Percentiles rank a stretch among this genome's conserved stretches.
phyloP scores from a whole-genome alignment of 2,797 vertebrate species.

The Balearica regulorum region DNA sequence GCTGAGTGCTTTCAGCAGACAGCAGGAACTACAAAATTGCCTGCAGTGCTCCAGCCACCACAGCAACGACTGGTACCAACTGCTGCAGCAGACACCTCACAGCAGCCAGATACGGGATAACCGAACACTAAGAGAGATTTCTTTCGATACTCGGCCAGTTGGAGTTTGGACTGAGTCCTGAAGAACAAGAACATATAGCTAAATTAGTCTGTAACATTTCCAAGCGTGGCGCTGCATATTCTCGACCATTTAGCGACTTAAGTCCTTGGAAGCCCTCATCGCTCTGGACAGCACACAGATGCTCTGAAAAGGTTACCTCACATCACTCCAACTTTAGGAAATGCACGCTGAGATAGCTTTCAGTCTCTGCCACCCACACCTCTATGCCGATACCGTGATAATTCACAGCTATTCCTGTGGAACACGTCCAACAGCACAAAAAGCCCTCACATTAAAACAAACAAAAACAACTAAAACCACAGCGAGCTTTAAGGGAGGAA shows the following conservation, averaged over 20 bases:
- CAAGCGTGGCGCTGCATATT: rapidly evolving
- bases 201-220: background rate
- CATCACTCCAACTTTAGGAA: background rate
- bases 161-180: background rate
- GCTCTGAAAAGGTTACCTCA: background rate
- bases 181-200: background rate
- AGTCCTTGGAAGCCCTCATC: background rate
- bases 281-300: background rate
- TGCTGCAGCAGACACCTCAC: background rate
- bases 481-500: background rate
- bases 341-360: background rate
- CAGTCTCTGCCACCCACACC: background rate
- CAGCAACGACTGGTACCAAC: background rate
- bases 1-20: background rate
- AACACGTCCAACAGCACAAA: background rate
- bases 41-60: background rate
- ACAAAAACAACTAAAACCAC: background rate
- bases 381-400: background rate
- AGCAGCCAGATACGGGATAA: background rate
- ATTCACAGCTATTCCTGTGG: background rate
- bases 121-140: background rate
- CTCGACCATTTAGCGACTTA: background rate
- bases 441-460: background rate
- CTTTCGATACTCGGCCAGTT: rapidly evolving
- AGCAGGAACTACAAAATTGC: background rate